phyloP scores from a whole-genome alignment of 2,888 invertebrate genomes.

The Drosophila greeni region DNA sequence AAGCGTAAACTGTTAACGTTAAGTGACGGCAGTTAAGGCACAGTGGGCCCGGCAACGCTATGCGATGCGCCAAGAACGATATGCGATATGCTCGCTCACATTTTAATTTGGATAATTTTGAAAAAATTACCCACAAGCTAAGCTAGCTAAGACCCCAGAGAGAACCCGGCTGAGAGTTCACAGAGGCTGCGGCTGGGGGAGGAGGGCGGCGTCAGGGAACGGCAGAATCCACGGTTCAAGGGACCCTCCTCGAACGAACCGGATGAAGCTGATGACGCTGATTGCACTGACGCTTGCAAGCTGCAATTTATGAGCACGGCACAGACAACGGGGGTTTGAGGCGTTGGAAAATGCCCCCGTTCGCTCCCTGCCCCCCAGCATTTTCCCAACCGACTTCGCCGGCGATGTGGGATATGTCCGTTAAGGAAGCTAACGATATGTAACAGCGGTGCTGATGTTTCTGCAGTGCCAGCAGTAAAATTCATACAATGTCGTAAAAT shows the following conservation, averaged over 20 bases:
- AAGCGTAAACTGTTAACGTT: constrained; percentile 73
- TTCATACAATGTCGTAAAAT: constrained; percentile 77
- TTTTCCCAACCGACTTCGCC: constrained; percentile 1
- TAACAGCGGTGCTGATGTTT: constrained; percentile 68
- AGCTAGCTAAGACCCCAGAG: constrained; percentile 22
- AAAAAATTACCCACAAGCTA: constrained; percentile 35
- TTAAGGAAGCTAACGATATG: constrained; percentile 73
- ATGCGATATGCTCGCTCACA: neutral
- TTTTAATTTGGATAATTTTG: constrained; percentile 39
- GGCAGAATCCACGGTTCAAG: constrained; percentile 42
- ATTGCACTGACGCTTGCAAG: constrained; percentile 72
- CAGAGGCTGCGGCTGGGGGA: constrained; percentile 7
- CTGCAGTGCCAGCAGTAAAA: constrained; percentile 76
- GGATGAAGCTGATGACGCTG: constrained; percentile 73
- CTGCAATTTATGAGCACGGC: constrained; percentile 69
- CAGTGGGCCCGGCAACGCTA: constrained; percentile 54
- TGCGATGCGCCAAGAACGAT: constrained; percentile 1
- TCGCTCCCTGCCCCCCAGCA: neutral
- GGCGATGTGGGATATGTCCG: constrained; percentile 71
- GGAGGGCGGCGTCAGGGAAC: neutral
- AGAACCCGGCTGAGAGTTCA: constrained; percentile 14
- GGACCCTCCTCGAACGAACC: constrained; percentile 48
- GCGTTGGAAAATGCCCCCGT: neutral
- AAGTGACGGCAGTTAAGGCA: constrained; percentile 72
- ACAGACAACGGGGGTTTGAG: constrained; percentile 39